Base-by-base conservation (phyloP, 1,140 invertebrate genomes). In the Fragariocoptes setiger region DNA sequence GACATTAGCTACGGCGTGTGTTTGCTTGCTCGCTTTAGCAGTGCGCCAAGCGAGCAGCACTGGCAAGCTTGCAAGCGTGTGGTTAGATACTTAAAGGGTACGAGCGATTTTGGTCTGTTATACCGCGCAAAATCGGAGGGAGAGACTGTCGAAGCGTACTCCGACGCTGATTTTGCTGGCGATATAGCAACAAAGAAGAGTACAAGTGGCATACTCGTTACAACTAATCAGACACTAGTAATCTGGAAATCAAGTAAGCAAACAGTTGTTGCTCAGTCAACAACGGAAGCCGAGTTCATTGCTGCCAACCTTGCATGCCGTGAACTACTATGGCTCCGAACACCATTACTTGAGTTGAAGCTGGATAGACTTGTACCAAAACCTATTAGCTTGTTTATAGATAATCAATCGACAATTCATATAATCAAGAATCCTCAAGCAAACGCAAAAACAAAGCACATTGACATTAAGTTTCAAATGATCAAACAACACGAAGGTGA, bases 1-100 rank as follows among this genome's bases (percentile, higher is more conserved):
- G 61, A 63, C 45, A 60, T 64, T 20, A 39, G 56, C 1, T 59
- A 47, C 48, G 50, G 57, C 21, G 55, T 62, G 0, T 54, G 52
- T 44, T 53, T 51, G 25, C 46, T 62, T 15, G 57, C 55, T 42
- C 60, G 61, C 46, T 64, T 61, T 43, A 56, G 36, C 15, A 20
- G 17, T 14, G 25, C 36, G 13, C 45, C 51, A 43, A 38, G 35
- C 19, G 5, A 43, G 36, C 22, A 35, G 18, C 59, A 64, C 48
- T 62, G 57, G 54, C 46, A 42, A 3, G 50, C 53, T 42, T 54
- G 52, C 0, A 62, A 63, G 42, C 40, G 59, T 38, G 46, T 64
- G 0, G 45, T 62, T 19, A 48, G 51, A 21, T 62, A 63, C 44
- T 39, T 65, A 5, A 58, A 56, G 43, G 55, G 53, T 21, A 62